Percentiles rank a stretch among this genome's conserved stretches.
phyloP scores from a whole-genome alignment of 2,888 invertebrate species.

The Chloroclysta siterata region DNA sequence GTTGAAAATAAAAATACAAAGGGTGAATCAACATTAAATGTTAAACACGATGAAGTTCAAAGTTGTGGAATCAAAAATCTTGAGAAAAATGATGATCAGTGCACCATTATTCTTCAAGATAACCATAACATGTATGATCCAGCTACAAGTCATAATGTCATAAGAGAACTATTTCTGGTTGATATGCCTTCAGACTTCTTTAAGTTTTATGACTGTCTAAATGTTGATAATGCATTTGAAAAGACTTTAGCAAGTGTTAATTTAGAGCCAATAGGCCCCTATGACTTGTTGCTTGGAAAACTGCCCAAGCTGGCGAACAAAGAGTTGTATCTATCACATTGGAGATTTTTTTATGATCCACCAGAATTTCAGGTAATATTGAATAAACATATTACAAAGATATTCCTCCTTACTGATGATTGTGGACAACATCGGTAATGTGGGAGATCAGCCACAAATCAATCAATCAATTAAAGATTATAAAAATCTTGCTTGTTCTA shows the following conservation, averaged over 20 bases:
- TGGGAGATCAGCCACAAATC: too few relatives aligned
- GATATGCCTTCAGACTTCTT: slow-evolving; percentile 97
- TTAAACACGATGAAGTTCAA: background rate
- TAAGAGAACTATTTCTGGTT: slow-evolving; percentile 91
- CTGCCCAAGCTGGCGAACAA: slow-evolving; percentile 84
- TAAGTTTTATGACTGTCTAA: slow-evolving; percentile 91
- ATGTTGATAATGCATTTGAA: slow-evolving; percentile 80
- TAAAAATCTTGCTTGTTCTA: too few relatives aligned
- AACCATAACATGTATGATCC: slow-evolving; percentile 69
- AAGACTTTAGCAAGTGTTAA: slow-evolving; percentile 88
- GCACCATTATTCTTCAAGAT: slow-evolving; percentile 50
- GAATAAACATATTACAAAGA: too few relatives aligned
- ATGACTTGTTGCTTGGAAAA: slow-evolving; percentile 90
- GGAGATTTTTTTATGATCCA: slow-evolving; percentile 97
- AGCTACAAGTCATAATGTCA: slow-evolving; percentile 80
- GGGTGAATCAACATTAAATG: background rate
- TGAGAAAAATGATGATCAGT: slow-evolving; percentile 11
- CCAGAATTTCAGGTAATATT: slow-evolving; percentile 92
- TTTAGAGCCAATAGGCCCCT: slow-evolving; percentile 93
- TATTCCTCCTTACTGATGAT: too few relatives aligned
- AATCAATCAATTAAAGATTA: too few relatives aligned
- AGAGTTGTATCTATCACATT: slow-evolving; percentile 90
- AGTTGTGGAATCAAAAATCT: slow-evolving; percentile 3
- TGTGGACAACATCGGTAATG: too few relatives aligned
- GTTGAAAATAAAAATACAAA: background rate